Evolutionary conservation across 92 coral and sea anemone genomes (phyloP).

Genomic region (Epizoanthus ramosus): DNA sequence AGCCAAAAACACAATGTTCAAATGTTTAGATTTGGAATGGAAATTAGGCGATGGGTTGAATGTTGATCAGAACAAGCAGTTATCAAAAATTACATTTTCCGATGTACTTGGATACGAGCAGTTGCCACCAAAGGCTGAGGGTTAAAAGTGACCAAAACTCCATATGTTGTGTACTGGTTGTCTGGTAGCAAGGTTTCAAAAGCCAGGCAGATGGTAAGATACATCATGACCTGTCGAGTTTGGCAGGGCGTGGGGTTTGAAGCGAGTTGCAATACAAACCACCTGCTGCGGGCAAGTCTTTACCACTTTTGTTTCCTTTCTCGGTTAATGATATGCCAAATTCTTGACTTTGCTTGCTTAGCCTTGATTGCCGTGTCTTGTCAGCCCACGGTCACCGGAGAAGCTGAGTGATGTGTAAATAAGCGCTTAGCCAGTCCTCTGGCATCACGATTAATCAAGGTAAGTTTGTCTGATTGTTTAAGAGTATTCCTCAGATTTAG

Average conservation of each 20-base stretch:
- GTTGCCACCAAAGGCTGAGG: not conserved
- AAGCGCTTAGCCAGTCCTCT: not conserved
- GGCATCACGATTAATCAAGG: not conserved
- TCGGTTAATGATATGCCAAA: slow-evolving; percentile 45
- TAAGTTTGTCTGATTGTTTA: not conserved
- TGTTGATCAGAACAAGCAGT: slow-evolving; percentile 21
- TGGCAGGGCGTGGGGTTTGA: slow-evolving; percentile 43
- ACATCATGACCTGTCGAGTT: slow-evolving; percentile 25
- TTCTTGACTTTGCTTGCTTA: slow-evolving; percentile 42
- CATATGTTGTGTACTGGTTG: not conserved
- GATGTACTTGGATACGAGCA: not conserved
- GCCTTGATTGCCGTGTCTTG: slow-evolving; percentile 40
- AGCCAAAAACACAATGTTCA: slow-evolving; percentile 32
- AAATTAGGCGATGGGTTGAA: slow-evolving; percentile 28
- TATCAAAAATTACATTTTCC: not conserved
- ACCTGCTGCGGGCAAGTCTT: slow-evolving; percentile 39
- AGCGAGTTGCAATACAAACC: slow-evolving; percentile 29
- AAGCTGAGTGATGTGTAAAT: slow-evolving; percentile 31
- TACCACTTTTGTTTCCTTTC: slow-evolving; percentile 40
- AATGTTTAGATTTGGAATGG: slow-evolving; percentile 47
- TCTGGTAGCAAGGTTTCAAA: not conserved
- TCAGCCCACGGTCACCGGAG: slow-evolving; percentile 35
- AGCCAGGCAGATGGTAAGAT: slow-evolving; percentile 26
- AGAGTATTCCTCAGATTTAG: not conserved
- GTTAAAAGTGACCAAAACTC: too few species aligned